Percentiles rank a stretch among this genome's conserved stretches.
These are phyloP conservation scores for Neodiprion pinetum DNA, from an alignment of 1,140 invertebrate species.

Conservation along the genomic window DNA sequence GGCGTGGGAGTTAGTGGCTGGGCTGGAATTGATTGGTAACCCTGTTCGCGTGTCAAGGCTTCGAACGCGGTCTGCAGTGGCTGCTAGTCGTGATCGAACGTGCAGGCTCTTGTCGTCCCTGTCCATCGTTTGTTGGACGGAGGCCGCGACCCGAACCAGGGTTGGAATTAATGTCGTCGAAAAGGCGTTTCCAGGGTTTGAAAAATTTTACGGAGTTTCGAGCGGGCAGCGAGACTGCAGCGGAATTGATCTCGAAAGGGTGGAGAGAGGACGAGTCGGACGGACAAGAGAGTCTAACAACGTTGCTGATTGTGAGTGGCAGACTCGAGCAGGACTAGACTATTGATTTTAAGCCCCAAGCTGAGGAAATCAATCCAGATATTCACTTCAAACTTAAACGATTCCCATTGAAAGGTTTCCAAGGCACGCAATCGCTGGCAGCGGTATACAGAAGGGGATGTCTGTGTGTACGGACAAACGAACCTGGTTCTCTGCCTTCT, in stretches of 20 bases:
- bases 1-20: slow-evolving; percentile 33
- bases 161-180: no score
- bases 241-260: not conserved
- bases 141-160: no score
- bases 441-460: no score
- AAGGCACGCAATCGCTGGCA: not conserved
- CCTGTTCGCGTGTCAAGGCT: slow-evolving; percentile 35
- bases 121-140: no score
- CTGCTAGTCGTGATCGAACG: no score
- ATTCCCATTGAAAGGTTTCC: not conserved
- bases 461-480: not conserved
- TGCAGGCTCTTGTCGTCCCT: no score
- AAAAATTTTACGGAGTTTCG: not conserved
- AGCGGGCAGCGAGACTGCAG: not conserved
- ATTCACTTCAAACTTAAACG: slow-evolving; percentile 7
- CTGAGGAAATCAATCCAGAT: slow-evolving; percentile 1
- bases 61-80: no score
- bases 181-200: no score
- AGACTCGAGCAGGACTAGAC: not conserved
- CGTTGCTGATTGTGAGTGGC: not conserved
- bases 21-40: slow-evolving; percentile 57
- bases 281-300: slow-evolving; percentile 1
- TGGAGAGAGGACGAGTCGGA: not conserved
- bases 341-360: not conserved
- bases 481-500: not conserved